These are phyloP conservation scores for Scelioninae gen. 1 DNA, from an alignment of 2,888 invertebrate species.

Conservation along the genomic window DNA sequence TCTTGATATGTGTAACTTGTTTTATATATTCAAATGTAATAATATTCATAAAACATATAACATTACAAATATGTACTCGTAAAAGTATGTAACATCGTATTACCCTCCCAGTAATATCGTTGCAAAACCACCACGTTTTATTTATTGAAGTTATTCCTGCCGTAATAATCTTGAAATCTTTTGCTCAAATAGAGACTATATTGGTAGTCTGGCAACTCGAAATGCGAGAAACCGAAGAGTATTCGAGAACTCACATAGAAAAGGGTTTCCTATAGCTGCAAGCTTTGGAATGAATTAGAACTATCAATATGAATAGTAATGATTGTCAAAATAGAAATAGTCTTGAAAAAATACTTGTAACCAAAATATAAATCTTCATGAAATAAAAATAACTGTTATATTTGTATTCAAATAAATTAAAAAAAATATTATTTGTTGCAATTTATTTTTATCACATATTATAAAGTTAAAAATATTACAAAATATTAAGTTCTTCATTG, in stretches of 20 bases:
- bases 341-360: too few species aligned
- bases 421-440: too few species aligned
- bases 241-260: conserved; percentile 48
- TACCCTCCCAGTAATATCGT: conserved; percentile 39
- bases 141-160: conserved; percentile 61
- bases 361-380: too few species aligned
- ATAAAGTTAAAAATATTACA: too few species aligned
- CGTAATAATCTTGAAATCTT: conserved; percentile 67
- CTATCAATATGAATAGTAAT: conserved; percentile 34
- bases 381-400: too few species aligned
- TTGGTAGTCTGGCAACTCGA: conserved; percentile 58
- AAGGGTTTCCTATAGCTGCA: conserved; percentile 20
- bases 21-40: background rate
- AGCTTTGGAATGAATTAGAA: conserved; percentile 48
- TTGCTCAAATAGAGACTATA: conserved; percentile 64
- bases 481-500: too few species aligned
- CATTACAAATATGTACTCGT: background rate
- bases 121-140: conserved; percentile 55
- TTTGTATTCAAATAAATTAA: too few species aligned
- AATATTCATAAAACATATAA: conserved; percentile 13
- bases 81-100: conserved; percentile 12
- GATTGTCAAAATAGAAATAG: too few species aligned
- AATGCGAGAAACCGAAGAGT: conserved; percentile 56
- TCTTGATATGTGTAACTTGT: background rate
- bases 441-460: too few species aligned